Percentiles rank a stretch among this genome's conserved stretches.
Evolutionary conservation across 2,797 vertebrate genomes (phyloP).

Genomic region (Esox masquinongy): DNA sequence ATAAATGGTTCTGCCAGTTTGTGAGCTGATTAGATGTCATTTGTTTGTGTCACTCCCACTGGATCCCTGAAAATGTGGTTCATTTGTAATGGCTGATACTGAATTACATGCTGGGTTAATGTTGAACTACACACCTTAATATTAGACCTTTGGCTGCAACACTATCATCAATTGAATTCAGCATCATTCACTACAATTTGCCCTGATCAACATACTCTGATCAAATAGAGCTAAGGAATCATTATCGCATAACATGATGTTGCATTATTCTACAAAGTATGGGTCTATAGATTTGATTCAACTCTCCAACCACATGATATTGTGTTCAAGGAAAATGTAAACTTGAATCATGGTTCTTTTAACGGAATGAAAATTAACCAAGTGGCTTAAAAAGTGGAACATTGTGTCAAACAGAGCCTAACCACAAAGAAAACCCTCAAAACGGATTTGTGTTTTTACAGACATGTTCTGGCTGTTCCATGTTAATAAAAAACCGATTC

Average conservation of each 20-base stretch:
- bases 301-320: not conserved
- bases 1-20: not conserved
- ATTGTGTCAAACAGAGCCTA: conserved; percentile 14
- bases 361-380: conserved; percentile 5
- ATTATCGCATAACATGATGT: not conserved
- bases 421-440: conserved; percentile 12
- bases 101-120: not conserved
- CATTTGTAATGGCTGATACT: too few relatives aligned
- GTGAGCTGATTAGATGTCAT: not conserved
- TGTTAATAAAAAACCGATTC: conserved; percentile 39
- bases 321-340: not conserved
- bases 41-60: not conserved
- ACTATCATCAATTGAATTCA: not conserved
- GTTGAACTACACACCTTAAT: not conserved
- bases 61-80: not conserved
- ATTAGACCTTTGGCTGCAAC: not conserved
- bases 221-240: not conserved
- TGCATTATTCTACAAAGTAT: not conserved
- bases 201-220: not conserved
- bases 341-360: not conserved
- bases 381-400: conserved; percentile 6
- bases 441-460: conserved; percentile 8
- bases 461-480: conserved; percentile 23
- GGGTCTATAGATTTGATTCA: not conserved
- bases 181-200: not conserved